Evolutionary conservation across 1,140 invertebrate genomes (phyloP), one percentile per base, ranked within the genome.

Genomic region (Hestina assimilis): DNA sequence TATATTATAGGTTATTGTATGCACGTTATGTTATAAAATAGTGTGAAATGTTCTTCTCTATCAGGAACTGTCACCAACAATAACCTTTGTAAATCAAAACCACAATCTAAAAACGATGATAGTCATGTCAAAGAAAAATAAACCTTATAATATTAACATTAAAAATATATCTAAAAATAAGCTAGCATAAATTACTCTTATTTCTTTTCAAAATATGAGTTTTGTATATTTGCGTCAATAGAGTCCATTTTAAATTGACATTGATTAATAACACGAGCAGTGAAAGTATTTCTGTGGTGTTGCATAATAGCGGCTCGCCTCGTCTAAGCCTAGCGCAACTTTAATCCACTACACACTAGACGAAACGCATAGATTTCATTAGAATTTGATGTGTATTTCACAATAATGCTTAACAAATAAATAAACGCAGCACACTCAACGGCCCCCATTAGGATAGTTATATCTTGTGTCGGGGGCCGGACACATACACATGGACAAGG

Each of bases 271-370:
- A 48, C 29, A 48, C 17, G 58, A 65, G 23, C 53, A 78, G 79
- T 79, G 79, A 82, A 82, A 82, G 79, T 82, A 26, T 9, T 17
- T 66, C 58, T 67, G 66, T 46, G 53, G 66, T 28, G 40, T 82
- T 82, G 67, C 68, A 72, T 77, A 77, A 82, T 56, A 65, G 55
- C 24, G 42, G 69, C 63, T 80, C 46, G 68, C 75, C 77, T 74
- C 75, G 63, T 20, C 14, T 12, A 9, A 38, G 33, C 33, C 33
- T 38, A 38, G 33, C n/a, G 7, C 33, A 38, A 31, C 29, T 31
- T 7, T 19, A 38, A 19, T 17, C 33, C 33, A 38, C 14, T 11
- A 19, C 19, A 38, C 15, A 19, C 17, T 38, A 38, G 15, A 38
- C 11, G 33, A 38, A 38, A 38, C 19, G 1, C 15, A 38, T 17